Evolutionary conservation across 2,888 invertebrate species (phyloP).

Genomic region (Ramazzottius varieornatus): DNA sequence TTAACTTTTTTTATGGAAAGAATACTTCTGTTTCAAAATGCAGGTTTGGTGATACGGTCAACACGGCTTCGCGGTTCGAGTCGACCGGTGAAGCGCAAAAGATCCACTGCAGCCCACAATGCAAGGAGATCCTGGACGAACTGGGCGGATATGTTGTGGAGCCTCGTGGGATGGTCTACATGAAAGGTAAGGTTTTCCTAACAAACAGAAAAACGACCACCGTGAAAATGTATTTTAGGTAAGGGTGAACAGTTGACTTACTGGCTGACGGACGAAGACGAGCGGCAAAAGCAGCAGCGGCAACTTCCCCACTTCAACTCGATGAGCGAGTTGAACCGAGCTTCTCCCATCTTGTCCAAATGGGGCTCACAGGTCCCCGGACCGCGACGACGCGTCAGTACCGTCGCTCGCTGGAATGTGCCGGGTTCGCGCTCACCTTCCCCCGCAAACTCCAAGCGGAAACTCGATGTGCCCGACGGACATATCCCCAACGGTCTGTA

Average conservation of each 20-base stretch:
- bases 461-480: too few species aligned
- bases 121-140: constrained; percentile 19
- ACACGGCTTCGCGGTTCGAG: background rate
- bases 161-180: constrained; percentile 22
- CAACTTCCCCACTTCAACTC: background rate
- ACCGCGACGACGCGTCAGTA: too few species aligned
- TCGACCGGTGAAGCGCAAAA: constrained; percentile 15
- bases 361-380: background rate
- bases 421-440: too few species aligned
- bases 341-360: background rate
- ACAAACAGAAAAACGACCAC: too few species aligned
- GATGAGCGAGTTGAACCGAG: background rate
- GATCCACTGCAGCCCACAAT: constrained; percentile 22
- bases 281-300: background rate
- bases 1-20: too few species aligned
- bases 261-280: background rate
- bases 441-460: too few species aligned
- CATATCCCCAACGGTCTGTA: too few species aligned
- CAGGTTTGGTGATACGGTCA: constrained; percentile 3
- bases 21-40: too few species aligned
- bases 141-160: constrained; percentile 23
- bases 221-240: too few species aligned
- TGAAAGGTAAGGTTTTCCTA: too few species aligned
- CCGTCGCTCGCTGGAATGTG: too few species aligned
- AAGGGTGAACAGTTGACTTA: background rate